Percentiles rank a stretch among this genome's conserved stretches.
Conservation (phyloP, 2,797 vertebrate species). For the Apogon hyalosoma region DNA sequence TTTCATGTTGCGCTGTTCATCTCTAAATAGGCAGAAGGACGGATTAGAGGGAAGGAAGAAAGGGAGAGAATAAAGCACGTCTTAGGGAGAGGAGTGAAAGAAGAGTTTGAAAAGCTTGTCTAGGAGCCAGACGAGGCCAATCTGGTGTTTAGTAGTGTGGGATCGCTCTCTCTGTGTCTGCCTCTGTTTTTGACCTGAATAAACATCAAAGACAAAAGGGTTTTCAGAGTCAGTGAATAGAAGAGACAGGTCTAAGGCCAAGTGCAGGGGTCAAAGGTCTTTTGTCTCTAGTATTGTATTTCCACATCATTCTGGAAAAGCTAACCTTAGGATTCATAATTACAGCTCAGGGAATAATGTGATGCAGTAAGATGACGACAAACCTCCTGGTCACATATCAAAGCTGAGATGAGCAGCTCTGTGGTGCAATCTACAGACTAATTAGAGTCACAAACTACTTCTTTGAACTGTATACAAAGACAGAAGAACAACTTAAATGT, state of each 20-base stretch:
- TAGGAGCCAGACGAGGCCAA: conserved; percentile 74
- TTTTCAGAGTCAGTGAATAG: conserved; percentile 63
- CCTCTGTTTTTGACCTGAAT: conserved; percentile 75
- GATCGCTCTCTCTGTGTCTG: conserved; percentile 62
- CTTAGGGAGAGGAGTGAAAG: conserved; percentile 77
- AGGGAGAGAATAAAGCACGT: conserved; percentile 79
- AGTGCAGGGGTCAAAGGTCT: conserved; percentile 60
- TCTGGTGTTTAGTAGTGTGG: conserved; percentile 76
- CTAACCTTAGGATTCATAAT: conserved; percentile 24
- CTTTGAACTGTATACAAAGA: no score
- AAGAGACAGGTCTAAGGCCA: conserved; percentile 60
- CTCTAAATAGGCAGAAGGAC: conserved; percentile 80
- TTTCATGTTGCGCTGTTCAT: conserved; percentile 78
- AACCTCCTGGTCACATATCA: neutral
- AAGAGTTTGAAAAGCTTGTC: conserved; percentile 76
- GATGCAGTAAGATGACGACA: neutral
- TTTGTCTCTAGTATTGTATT: neutral
- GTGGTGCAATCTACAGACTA: neutral
- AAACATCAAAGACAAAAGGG: conserved; percentile 76
- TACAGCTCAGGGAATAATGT: conserved; percentile 4
- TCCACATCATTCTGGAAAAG: conserved; percentile 10
- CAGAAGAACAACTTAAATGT: no score
- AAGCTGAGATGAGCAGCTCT: neutral
- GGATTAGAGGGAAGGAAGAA: conserved; percentile 74
- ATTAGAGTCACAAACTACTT: neutral